Evolutionary conservation across 2,113 vertebrate genomes (phyloP), one percentile per base, ranked within the genome.

Genomic region (Sapajus apella): DNA sequence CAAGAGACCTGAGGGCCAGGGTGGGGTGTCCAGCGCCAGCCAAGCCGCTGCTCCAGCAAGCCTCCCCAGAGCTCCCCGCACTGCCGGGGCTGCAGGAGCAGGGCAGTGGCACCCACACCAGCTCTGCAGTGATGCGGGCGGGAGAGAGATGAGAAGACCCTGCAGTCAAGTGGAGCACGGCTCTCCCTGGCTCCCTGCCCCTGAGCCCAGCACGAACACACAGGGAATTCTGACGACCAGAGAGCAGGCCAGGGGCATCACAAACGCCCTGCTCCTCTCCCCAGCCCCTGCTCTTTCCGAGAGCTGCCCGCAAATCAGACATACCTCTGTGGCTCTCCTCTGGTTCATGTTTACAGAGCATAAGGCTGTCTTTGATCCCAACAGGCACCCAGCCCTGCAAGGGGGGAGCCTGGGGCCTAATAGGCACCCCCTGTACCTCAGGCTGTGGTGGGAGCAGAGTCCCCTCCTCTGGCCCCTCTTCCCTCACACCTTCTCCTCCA

Each of bases 171-270:
- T 50, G 35, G 92, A 95, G 97, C 80, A 94, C 96, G 95, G 97
- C 88, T 96, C 96, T 86, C 93, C 73, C 97, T 50, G 84, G 95
- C 92, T 97, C 91, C 90, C 95, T 81, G 1, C 77, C 97, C 92
- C 89, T 81, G 13, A 94, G 97, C 94, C 97, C 75, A 58, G 98
- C 97, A 95, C 16, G 56, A 96, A 96, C 95, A 96, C 77, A 84
- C 87, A 68, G 88, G 93, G 87, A 56, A 73, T 90, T 40, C 61
- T 50, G 82, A 91, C 95, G 90, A 96, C 82, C 73, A n/a, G 81
- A 95, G 66, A 89, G 58, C 72, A 84, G 55, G 43, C 77, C 80
- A 3, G 2, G 35, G 93, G 80, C 84, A 25, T 76, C 76, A 6
- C 32, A 40, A 40, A 40, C 2, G 4, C 32, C 11, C 91, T 83